Evolutionary conservation across 2,797 vertebrate species (phyloP).

Genomic region (Falco concolor): DNA sequence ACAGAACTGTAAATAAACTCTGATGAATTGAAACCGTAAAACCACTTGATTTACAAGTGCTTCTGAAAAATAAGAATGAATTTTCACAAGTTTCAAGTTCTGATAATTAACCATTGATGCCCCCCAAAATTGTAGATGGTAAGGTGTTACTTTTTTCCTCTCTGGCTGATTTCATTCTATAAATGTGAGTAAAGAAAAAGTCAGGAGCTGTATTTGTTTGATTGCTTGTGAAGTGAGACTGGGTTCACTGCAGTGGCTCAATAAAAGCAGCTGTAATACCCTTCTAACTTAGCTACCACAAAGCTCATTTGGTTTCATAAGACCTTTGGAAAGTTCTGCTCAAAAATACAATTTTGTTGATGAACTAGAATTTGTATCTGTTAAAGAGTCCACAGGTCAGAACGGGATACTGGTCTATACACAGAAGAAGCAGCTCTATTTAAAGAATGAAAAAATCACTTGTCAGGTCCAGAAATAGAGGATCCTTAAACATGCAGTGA

Average conservation of each 20-base stretch:
- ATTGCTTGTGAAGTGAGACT: not conserved
- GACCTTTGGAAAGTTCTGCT: not conserved
- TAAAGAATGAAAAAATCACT: constrained; percentile 51
- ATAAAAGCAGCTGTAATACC: not conserved
- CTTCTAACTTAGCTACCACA: not conserved
- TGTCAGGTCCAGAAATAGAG: constrained; percentile 31
- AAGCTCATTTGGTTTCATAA: not conserved
- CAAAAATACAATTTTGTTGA: not conserved
- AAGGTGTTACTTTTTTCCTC: not conserved
- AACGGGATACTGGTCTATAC: not conserved
- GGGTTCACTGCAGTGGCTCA: not conserved
- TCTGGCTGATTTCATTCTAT: not conserved
- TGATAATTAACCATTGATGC: not conserved
- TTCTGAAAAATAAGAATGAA: not conserved
- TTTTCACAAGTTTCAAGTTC: not conserved
- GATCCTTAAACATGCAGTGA: constrained; percentile 10
- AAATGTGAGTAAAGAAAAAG: not conserved
- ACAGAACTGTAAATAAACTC: not conserved
- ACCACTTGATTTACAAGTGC: not conserved
- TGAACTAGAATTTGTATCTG: not conserved
- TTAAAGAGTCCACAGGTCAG: constrained; percentile 6
- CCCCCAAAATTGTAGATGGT: not conserved
- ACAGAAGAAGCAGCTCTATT: constrained; percentile 11
- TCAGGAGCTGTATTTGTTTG: not conserved
- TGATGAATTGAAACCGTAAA: not conserved